These are phyloP conservation scores for Engraulis encrasicolus DNA, from an alignment of 2,113 vertebrate genomes.

Conservation along the genomic window DNA sequence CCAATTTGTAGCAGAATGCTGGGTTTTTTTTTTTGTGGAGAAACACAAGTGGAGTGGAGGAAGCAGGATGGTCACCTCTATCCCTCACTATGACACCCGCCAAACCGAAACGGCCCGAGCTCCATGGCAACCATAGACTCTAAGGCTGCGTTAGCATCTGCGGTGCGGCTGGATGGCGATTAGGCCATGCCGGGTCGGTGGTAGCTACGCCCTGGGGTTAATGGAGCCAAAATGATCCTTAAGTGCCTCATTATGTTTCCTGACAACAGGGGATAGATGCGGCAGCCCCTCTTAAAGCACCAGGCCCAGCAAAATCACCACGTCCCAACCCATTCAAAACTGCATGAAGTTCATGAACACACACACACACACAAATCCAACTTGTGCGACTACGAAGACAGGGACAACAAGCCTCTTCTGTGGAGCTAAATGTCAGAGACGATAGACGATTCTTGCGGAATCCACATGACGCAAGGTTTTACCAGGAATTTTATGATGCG, in stretches of 20 bases:
- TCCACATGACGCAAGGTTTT: too few species aligned
- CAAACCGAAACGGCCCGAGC: background rate
- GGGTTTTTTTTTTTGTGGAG: too few species aligned
- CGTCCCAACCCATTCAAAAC: background rate
- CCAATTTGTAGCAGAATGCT: background rate
- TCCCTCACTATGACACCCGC: background rate
- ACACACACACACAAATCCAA: too few species aligned
- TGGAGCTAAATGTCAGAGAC: too few species aligned
- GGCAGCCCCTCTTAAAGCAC: too few species aligned
- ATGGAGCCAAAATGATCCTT: conserved; percentile 34
- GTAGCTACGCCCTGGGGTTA: conserved; percentile 27
- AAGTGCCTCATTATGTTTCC: conserved; percentile 39
- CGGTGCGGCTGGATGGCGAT: background rate
- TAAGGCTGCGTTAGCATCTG: too few species aligned
- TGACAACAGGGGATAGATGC: background rate
- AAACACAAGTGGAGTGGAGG: background rate
- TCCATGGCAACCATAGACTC: conserved; percentile 9
- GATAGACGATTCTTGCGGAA: too few species aligned
- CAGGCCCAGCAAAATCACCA: background rate
- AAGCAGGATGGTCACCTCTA: background rate
- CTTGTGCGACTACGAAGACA: too few species aligned
- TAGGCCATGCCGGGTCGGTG: background rate
- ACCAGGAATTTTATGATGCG: too few species aligned
- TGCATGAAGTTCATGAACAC: too few species aligned
- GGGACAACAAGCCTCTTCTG: too few species aligned